These are phyloP conservation scores for Mystacornis crossleyi DNA, from an alignment of 2,113 vertebrate species.

Conservation along the genomic window DNA sequence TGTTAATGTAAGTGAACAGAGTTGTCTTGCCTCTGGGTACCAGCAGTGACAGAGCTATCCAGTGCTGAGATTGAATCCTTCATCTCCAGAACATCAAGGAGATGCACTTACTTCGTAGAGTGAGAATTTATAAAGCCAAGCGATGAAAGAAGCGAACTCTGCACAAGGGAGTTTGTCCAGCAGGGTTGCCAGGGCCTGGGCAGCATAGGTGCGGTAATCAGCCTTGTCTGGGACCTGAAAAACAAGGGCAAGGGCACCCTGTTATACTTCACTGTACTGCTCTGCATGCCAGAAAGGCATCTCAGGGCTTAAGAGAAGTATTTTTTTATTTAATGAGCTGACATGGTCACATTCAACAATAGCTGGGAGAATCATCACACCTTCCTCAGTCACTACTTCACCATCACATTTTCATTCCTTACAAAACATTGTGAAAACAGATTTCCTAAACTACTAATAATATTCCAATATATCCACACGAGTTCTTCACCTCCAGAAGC, in stretches of 20 bases:
- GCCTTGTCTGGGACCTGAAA: not conserved
- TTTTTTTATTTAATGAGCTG: not conserved
- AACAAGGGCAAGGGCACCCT: not conserved
- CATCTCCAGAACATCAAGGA: not conserved
- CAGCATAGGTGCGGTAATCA: not conserved
- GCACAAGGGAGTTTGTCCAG: not conserved
- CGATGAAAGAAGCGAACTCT: not conserved
- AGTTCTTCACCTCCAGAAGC: not conserved
- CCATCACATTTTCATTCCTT: not conserved
- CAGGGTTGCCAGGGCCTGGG: not conserved
- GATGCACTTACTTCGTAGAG: constrained; percentile 21
- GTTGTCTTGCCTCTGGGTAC: not conserved
- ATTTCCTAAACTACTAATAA: not conserved
- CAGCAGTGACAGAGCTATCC: not conserved
- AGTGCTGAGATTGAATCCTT: not conserved
- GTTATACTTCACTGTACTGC: not conserved
- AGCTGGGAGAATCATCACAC: not conserved
- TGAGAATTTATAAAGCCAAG: not conserved
- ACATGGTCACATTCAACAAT: not conserved
- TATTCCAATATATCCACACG: fast-evolving
- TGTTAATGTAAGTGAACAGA: not conserved
- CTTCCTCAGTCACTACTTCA: not conserved
- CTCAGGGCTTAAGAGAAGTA: not conserved
- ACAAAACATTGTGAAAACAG: not conserved
- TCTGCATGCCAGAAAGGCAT: not conserved